Evolutionary conservation across 2,797 vertebrate genomes (phyloP).

Genomic region (Columba guinea): DNA sequence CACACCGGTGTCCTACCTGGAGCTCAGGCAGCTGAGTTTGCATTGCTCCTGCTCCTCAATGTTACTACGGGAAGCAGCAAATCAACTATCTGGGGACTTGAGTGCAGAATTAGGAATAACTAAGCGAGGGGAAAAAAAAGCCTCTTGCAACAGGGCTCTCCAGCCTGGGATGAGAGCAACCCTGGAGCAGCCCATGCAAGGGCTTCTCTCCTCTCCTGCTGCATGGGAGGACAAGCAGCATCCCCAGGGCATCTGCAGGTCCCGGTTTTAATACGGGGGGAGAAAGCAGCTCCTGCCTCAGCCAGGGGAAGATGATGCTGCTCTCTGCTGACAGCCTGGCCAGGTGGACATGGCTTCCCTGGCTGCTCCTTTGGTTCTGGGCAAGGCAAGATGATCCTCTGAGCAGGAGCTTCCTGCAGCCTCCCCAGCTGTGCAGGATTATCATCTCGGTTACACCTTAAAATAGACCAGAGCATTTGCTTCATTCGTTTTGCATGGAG

Average conservation of each 20-base stretch:
- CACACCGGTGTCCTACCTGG: neutral
- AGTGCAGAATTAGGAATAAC: neutral
- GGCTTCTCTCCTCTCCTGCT: neutral
- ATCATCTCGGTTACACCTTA: conserved; percentile 43
- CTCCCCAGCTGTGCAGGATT: conserved; percentile 33
- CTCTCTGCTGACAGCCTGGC: neutral
- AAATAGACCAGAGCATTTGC: conserved; percentile 42
- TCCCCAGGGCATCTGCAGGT: neutral
- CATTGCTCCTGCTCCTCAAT: neutral
- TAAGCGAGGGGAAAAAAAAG: neutral
- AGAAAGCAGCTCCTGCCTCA: neutral
- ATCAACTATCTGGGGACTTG: rapidly evolving
- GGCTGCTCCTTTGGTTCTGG: neutral
- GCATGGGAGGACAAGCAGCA: neutral
- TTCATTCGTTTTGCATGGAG: conserved; percentile 1
- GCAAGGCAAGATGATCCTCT: neutral
- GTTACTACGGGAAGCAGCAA: neutral
- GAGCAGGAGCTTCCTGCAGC: conserved; percentile 32
- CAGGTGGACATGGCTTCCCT: neutral
- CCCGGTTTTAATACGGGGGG: neutral
- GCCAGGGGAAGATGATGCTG: neutral
- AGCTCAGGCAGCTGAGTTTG: neutral
- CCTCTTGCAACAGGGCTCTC: neutral
- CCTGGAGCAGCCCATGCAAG: neutral
- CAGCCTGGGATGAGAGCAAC: neutral